Base-by-base conservation (phyloP, 2,888 invertebrate species). In the Tholera decimalis region DNA sequence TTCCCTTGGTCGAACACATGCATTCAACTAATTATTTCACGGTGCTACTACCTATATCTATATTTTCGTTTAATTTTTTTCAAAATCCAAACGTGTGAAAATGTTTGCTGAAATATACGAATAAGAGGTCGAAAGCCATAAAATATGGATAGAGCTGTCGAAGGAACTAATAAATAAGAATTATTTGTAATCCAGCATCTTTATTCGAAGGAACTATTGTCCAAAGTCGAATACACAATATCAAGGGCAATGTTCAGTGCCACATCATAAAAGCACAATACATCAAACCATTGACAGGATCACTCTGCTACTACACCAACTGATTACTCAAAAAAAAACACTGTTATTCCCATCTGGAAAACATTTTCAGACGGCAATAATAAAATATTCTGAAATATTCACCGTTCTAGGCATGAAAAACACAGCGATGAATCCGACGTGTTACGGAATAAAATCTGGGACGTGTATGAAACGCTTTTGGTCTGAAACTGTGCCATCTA, bases 341-440 rank as follows among this genome's bases (percentile, higher is more conserved):
- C 26, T 35, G 53, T 54, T 39, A 35, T 59, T 57, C 28, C 22
- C 37, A 67, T 35, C 56, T 50, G 30, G 39, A 53, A 77, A 67
- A 63, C 61, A 67, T 62, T 72, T 57, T 67, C 26, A 28, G 55
- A 1, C 47, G 41, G 18, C 28, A 41, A 13, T 41, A 26, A 66
- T 71, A 80, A 62, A 63, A 73, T 68, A 76, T 60, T 58, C 65
- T 15, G 26, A 69, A 76, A 78, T 69, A 67, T 68, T 51, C 46
- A 50, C 60, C 50, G 47, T 59, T 39, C 60, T 57, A 60, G 28
- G 44, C 41, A 35, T 70, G 66, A 73, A 82, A 79, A 67, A 79
- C 69, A 80, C 49, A 60, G 53, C 76, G 50, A 67, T 70, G 68
- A 79, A 68, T 70, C 60, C 57, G 26, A 59, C 68, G 51, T 44